A percentile compares a stretch with the other conserved stretches of the same genome.
Conservation (phyloP, 2,113 vertebrate genomes). For the Smithornis capensis region DNA sequence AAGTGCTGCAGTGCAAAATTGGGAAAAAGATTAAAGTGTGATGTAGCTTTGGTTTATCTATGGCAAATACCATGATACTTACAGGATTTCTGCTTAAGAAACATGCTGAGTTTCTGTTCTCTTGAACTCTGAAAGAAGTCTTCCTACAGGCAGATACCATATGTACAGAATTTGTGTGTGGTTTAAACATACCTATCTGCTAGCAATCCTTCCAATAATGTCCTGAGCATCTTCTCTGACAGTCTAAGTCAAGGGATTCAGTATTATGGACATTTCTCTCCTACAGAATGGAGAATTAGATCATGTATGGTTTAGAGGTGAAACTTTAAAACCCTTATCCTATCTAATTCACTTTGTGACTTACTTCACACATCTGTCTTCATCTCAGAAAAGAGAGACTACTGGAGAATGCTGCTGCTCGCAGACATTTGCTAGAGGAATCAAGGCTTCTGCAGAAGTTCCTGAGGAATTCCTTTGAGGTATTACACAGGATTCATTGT, state of each 20-base stretch:
- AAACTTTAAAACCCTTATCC: background rate
- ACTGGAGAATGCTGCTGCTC: constrained; percentile 68
- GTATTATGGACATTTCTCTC: background rate
- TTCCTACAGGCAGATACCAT: background rate
- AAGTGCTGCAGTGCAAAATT: background rate
- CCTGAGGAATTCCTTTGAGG: constrained; percentile 83
- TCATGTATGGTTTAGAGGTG: background rate
- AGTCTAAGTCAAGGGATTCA: background rate
- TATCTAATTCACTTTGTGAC: background rate
- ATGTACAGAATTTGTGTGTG: background rate
- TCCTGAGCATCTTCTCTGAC: background rate
- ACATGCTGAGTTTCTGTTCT: background rate
- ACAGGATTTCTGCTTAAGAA: background rate
- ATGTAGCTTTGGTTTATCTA: background rate
- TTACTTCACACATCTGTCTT: background rate
- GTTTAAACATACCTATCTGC: background rate
- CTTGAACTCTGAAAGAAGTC: background rate
- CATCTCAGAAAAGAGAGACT: constrained; percentile 77
- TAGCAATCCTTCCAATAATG: background rate
- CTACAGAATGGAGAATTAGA: background rate
- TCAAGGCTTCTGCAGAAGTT: constrained; percentile 82
- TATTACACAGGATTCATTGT: constrained; percentile 33
- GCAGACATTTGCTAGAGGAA: constrained; percentile 72
- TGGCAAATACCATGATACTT: background rate
- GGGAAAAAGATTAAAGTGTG: background rate